These are phyloP conservation scores for Xenops minutus DNA, from an alignment of 2,797 vertebrate species.

Conservation along the genomic window DNA sequence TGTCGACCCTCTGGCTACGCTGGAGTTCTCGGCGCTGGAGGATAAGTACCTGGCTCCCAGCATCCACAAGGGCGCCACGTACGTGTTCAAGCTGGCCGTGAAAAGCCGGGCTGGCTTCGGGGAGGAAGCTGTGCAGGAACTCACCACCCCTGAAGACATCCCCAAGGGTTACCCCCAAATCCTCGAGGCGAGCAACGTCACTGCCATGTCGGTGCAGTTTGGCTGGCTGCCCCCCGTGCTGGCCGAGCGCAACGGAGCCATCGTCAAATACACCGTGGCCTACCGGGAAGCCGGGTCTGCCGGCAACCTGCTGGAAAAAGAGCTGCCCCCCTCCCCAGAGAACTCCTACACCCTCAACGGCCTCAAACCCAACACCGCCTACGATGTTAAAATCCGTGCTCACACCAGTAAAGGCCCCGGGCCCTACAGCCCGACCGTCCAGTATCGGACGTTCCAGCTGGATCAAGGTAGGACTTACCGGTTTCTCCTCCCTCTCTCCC, in stretches of 20 bases:
- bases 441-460: slow-evolving; percentile 95
- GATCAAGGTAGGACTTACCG: slow-evolving; percentile 92
- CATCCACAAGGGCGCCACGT: slow-evolving; percentile 92
- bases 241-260: slow-evolving; percentile 90
- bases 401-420: slow-evolving; percentile 98
- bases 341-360: slow-evolving; percentile 89
- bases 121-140: slow-evolving; percentile 85
- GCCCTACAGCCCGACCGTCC: slow-evolving; percentile 95
- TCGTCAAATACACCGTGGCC: slow-evolving; percentile 93
- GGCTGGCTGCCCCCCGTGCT: slow-evolving; percentile 94
- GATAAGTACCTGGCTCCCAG: slow-evolving; percentile 81
- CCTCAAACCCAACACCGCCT: slow-evolving; percentile 93
- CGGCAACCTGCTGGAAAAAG: slow-evolving; percentile 83
- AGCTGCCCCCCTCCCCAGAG: slow-evolving; percentile 81
- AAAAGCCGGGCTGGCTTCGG: slow-evolving; percentile 91
- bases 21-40: slow-evolving; percentile 88
- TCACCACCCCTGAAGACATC: slow-evolving; percentile 87
- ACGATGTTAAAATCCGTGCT: slow-evolving; percentile 96
- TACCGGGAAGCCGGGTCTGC: slow-evolving; percentile 84
- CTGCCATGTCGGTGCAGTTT: slow-evolving; percentile 89
- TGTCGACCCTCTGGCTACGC: slow-evolving; percentile 82
- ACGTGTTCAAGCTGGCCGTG: slow-evolving; percentile 91
- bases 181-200: slow-evolving; percentile 84
- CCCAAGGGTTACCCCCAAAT: slow-evolving; percentile 93
- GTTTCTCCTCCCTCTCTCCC: slow-evolving; percentile 81